phyloP scores from a whole-genome alignment of 2,113 vertebrate genomes.

The Tragelaphus buxtoni region DNA sequence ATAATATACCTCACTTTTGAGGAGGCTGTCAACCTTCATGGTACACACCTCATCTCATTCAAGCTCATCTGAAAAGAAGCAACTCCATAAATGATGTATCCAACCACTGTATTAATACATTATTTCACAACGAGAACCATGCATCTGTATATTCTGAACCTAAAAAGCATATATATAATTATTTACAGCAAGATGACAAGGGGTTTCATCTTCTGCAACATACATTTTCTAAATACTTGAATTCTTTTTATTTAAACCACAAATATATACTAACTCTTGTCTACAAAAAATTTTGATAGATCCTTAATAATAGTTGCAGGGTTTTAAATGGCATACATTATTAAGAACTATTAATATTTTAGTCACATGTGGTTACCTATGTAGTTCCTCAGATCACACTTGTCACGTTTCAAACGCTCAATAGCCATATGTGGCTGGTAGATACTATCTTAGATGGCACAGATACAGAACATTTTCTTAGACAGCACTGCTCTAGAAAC shows the following conservation, averaged over 20 bases:
- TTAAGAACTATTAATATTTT: slow-evolving; percentile 14
- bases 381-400: background rate
- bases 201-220: background rate
- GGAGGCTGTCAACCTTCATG: background rate
- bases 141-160: background rate
- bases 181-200: background rate
- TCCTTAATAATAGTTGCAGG: background rate
- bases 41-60: background rate
- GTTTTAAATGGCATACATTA: background rate
- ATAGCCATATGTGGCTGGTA: background rate
- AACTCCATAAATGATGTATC: background rate
- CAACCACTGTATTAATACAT: background rate
- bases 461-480: background rate
- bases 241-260: slow-evolving; percentile 8
- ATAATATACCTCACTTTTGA: background rate
- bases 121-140: slow-evolving; percentile 9
- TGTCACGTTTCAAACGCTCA: background rate
- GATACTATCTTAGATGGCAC: background rate
- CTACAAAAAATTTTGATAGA: background rate
- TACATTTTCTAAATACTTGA: slow-evolving; percentile 12
- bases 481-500: slow-evolving; percentile 1
- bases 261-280: background rate
- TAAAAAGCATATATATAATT: background rate
- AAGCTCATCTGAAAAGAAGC: background rate
- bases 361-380: background rate